Conservation (phyloP, 2,888 invertebrate species). For the Sphaeridia pumilis region DNA sequence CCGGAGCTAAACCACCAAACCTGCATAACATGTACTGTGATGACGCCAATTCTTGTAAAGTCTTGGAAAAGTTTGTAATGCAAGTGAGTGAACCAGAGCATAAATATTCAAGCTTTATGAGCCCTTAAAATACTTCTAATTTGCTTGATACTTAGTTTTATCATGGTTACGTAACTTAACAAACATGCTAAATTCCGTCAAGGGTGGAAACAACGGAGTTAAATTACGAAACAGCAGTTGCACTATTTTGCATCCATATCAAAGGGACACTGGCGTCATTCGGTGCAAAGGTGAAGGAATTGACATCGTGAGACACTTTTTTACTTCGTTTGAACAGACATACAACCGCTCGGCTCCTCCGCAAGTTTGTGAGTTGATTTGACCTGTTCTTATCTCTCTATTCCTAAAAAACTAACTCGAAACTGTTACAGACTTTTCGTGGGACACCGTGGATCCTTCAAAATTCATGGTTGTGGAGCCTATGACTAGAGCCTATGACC, state of each 20-base stretch:
- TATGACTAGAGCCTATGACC: neutral
- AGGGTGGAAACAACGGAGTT: constrained; percentile 13
- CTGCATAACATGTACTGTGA: constrained; percentile 29
- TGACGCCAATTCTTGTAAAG: constrained; percentile 29
- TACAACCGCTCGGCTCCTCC: neutral
- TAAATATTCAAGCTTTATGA: neutral
- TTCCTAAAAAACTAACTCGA: neutral
- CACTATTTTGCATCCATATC: constrained; percentile 12
- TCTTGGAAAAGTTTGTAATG: constrained; percentile 20
- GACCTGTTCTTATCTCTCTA: neutral
- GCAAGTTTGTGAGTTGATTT: neutral
- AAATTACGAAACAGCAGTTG: constrained; percentile 17
- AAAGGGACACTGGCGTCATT: constrained; percentile 28
- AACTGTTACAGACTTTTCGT: constrained; percentile 20
- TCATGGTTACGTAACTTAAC: too few relatives aligned
- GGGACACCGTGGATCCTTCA: constrained; percentile 21
- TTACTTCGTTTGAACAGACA: constrained; percentile 14
- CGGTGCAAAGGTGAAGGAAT: constrained; percentile 34
- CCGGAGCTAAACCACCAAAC: constrained; percentile 25
- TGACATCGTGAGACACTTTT: constrained; percentile 27
- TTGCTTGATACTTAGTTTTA: too few relatives aligned
- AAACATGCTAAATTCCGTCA: too few relatives aligned
- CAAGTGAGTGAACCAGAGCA: constrained; percentile 17
- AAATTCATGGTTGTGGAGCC: constrained; percentile 21
- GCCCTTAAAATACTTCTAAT: too few relatives aligned